Percentiles rank a stretch among this genome's conserved stretches.
These are phyloP conservation scores for Lepisosteus oculatus DNA, from an alignment of 2,113 vertebrate genomes.

Conservation along the genomic window DNA sequence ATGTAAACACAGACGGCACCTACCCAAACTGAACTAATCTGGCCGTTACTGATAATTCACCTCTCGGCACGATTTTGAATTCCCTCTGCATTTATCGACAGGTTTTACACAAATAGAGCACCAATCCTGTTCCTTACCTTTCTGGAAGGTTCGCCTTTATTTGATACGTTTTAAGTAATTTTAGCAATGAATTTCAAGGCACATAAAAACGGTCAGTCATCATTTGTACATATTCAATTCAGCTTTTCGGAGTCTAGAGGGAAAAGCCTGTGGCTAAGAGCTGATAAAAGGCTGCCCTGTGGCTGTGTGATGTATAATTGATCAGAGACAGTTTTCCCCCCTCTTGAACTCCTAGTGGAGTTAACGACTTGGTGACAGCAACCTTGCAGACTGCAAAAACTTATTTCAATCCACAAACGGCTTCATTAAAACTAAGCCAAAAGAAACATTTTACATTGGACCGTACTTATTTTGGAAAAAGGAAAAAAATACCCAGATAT, in stretches of 20 bases:
- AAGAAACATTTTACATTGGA: too few species aligned
- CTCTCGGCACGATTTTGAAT: not conserved
- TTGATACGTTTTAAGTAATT: not conserved
- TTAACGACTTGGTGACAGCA: not conserved
- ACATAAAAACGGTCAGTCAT: too few species aligned
- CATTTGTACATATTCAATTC: too few species aligned
- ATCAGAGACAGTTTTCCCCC: not conserved
- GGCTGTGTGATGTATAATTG: conserved; percentile 16
- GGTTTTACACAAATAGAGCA: not conserved
- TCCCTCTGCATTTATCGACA: not conserved
- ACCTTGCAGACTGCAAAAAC: not conserved
- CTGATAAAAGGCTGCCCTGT: not conserved
- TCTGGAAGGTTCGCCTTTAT: not conserved
- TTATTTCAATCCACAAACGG: not conserved
- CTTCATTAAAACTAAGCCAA: not conserved
- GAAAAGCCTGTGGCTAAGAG: not conserved
- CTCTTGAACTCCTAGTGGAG: not conserved
- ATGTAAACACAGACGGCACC: not conserved
- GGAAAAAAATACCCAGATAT: too few species aligned
- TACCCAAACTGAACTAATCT: not conserved
- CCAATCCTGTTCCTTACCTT: not conserved
- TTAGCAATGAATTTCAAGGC: too few species aligned
- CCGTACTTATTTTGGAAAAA: too few species aligned
- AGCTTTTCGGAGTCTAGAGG: too few species aligned
- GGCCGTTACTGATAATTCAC: not conserved